Evolutionary conservation across 1,140 invertebrate genomes (phyloP).

Genomic region (Phthorimaea operculella): DNA sequence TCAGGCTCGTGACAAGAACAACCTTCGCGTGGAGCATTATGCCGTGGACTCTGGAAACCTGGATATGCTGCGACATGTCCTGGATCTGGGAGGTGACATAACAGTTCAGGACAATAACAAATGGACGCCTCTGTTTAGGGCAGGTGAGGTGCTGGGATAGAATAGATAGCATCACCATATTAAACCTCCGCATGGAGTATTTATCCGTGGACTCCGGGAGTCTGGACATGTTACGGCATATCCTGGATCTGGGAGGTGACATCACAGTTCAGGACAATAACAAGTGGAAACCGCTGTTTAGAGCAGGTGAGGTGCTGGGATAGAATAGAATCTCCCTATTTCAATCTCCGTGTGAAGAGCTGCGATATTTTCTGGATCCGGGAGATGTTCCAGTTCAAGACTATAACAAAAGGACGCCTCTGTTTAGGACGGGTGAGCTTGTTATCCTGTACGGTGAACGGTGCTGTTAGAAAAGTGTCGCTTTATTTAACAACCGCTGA

Average conservation of each 20-base stretch:
- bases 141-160: too few species aligned
- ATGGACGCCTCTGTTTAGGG: constrained; percentile 1
- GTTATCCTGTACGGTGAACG: too few species aligned
- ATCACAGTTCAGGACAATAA: too few species aligned
- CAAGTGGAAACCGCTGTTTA: background rate
- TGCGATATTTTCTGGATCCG: too few species aligned
- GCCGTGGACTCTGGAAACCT: constrained; percentile 62
- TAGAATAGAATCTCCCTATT: too few species aligned
- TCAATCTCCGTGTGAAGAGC: too few species aligned
- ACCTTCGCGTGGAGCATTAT: constrained; percentile 61
- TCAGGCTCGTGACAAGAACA: constrained; percentile 46
- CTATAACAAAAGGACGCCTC: too few species aligned
- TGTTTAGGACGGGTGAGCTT: too few species aligned
- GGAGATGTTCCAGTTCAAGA: too few species aligned
- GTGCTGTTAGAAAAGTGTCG: too few species aligned
- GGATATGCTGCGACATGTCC: constrained; percentile 45
- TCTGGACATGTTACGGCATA: constrained; percentile 45
- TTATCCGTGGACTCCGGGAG: constrained; percentile 64
- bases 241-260: constrained; percentile 49
- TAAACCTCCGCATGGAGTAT: constrained; percentile 63
- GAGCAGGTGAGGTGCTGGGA: background rate
- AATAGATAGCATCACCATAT: too few species aligned
- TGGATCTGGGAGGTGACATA: constrained; percentile 55
- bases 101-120: constrained; percentile 22
- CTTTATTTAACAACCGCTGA: too few species aligned